A percentile compares a stretch with the other conserved stretches of the same genome.
phyloP scores from a whole-genome alignment of 2,888 invertebrate genomes.

The Idaea straminata region DNA sequence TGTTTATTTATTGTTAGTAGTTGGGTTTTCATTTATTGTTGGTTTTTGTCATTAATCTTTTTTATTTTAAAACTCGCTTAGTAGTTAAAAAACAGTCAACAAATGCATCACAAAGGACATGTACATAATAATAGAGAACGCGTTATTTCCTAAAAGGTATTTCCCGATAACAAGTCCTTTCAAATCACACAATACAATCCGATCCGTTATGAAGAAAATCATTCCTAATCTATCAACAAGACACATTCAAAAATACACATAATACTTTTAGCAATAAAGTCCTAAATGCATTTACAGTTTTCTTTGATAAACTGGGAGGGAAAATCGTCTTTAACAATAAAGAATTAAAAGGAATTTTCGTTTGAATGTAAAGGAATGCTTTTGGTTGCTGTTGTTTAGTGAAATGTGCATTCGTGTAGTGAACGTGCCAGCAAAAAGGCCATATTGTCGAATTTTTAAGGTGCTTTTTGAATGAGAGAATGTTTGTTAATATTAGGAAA shows the following conservation, averaged over 20 bases:
- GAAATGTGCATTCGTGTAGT: constrained; percentile 73
- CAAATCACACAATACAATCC: constrained; percentile 30
- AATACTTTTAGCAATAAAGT: constrained; percentile 17
- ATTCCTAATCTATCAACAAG: constrained; percentile 2
- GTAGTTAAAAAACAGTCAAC: constrained; percentile 10
- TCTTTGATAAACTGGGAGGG: not conserved
- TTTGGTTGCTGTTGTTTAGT: constrained; percentile 53
- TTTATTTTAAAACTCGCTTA: too few species aligned
- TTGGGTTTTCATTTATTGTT: too few species aligned
- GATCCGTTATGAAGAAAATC: constrained; percentile 27
- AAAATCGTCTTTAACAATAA: constrained; percentile 14
- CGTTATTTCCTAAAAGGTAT: constrained; percentile 61
- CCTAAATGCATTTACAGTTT: constrained; percentile 14
- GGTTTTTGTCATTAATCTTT: too few species aligned
- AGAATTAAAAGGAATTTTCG: constrained; percentile 17
- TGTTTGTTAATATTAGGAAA: not conserved
- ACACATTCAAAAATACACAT: constrained; percentile 36
- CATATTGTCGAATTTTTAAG: constrained; percentile 57
- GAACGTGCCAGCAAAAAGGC: constrained; percentile 56
- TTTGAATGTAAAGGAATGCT: constrained; percentile 9
- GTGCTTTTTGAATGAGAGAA: constrained; percentile 50
- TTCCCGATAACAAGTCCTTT: constrained; percentile 44
- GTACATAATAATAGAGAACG: constrained; percentile 29
- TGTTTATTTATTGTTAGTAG: too few species aligned
- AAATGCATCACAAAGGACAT: constrained; percentile 24